A percentile compares a stretch with the other conserved stretches of the same genome.
phyloP scores from a whole-genome alignment of 2,113 vertebrate genomes.

The Prochilodus magdalenae region DNA sequence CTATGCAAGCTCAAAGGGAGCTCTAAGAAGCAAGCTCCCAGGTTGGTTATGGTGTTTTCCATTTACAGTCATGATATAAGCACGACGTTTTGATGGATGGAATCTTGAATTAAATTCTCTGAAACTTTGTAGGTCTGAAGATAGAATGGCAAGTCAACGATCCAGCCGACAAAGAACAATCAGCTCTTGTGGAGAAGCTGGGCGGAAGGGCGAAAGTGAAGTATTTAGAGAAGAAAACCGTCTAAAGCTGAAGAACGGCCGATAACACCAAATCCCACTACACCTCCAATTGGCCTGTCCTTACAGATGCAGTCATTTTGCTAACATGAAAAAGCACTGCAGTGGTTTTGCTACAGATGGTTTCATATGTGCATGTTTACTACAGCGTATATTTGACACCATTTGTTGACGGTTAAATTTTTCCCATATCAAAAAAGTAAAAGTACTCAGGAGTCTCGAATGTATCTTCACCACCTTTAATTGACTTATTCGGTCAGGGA shows the following conservation, averaged over 20 bases:
- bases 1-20: constrained; percentile 80
- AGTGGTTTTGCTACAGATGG: background rate
- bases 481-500: background rate
- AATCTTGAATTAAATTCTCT: background rate
- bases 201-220: constrained; percentile 63
- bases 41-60: constrained; percentile 65
- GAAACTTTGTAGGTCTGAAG: constrained; percentile 75
- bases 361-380: background rate
- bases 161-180: constrained; percentile 62
- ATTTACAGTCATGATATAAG: background rate
- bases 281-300: background rate
- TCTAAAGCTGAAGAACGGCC: constrained; percentile 57
- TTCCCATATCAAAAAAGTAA: background rate
- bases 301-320: background rate
- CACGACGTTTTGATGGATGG: background rate
- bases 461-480: background rate
- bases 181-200: constrained; percentile 71
- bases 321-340: background rate
- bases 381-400: background rate
- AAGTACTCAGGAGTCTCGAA: background rate
- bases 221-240: constrained; percentile 73
- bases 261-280: background rate
- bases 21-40: constrained; percentile 68
- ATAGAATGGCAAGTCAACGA: constrained; percentile 78
- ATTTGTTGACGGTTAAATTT: background rate